Conservation (phyloP, 2,113 vertebrate species). For the Melanerpes aurifrons region DNA sequence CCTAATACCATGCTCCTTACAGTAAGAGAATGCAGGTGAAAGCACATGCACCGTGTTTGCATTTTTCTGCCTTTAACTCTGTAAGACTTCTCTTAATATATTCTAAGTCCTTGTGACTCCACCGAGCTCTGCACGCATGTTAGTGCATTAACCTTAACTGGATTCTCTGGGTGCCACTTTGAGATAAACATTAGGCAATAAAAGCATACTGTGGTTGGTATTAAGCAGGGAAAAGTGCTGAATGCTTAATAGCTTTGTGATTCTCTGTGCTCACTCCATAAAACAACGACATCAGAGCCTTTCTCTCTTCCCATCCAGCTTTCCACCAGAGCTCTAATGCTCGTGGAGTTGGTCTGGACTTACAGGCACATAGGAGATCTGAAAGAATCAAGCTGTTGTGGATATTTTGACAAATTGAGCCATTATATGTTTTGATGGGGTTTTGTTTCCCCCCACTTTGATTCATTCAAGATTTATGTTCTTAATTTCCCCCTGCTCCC, state of each 20-base stretch:
- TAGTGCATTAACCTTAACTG: neutral
- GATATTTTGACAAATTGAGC: neutral
- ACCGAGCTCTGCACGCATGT: rapidly evolving
- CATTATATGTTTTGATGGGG: neutral
- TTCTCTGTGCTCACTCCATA: neutral
- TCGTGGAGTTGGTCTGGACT: neutral
- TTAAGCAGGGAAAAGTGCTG: neutral
- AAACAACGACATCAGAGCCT: neutral
- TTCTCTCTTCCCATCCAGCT: neutral
- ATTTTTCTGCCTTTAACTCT: neutral
- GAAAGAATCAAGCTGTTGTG: neutral
- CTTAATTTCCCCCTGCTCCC: neutral
- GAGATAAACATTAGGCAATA: neutral
- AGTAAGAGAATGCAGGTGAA: neutral
- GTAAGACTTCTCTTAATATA: neutral
- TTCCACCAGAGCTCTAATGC: neutral
- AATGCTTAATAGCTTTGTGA: neutral
- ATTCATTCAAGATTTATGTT: neutral
- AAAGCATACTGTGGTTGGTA: neutral
- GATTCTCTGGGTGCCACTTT: neutral
- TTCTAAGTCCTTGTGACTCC: neutral
- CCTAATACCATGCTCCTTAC: neutral
- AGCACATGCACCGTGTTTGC: neutral
- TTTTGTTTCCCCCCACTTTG: neutral
- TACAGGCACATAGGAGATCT: neutral